phyloP scores from a whole-genome alignment of 2,113 vertebrate genomes.

The Cebidichthys violaceus region DNA sequence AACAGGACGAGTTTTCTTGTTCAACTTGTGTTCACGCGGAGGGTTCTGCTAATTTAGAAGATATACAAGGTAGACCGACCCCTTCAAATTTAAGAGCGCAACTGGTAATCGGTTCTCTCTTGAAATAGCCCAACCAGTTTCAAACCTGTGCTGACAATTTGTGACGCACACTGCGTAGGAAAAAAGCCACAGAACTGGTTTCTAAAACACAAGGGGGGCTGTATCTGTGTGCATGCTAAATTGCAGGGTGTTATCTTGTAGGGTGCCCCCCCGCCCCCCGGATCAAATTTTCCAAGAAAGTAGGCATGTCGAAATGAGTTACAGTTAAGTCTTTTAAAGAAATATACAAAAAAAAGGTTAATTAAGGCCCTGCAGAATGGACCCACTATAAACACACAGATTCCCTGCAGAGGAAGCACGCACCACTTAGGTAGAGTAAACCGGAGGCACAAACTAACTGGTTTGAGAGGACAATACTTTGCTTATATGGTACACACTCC shows the following conservation, averaged over 20 bases:
- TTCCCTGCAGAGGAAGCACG: slow-evolving; percentile 52
- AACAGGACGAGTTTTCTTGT: slow-evolving; percentile 36
- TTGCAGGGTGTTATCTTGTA: slow-evolving; percentile 55
- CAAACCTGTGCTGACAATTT: slow-evolving; percentile 56
- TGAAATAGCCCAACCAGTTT: slow-evolving; percentile 31
- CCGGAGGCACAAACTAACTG: slow-evolving; percentile 38
- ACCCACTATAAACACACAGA: slow-evolving; percentile 58
- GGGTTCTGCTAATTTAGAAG: slow-evolving; percentile 3
- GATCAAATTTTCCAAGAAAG: slow-evolving; percentile 55
- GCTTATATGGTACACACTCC: slow-evolving; percentile 38
- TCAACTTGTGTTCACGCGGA: background rate
- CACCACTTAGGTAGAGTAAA: slow-evolving; percentile 50
- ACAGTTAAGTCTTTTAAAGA: slow-evolving; percentile 42
- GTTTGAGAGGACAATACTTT: slow-evolving; percentile 47
- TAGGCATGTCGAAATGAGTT: slow-evolving; percentile 35
- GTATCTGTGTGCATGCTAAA: slow-evolving; percentile 65
- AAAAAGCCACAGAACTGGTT: slow-evolving; percentile 68
- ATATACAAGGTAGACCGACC: background rate
- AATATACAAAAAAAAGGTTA: slow-evolving; percentile 43
- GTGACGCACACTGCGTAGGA: slow-evolving; percentile 27
- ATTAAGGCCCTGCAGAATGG: slow-evolving; percentile 49
- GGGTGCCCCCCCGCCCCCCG: slow-evolving; percentile 23
- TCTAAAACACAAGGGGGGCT: slow-evolving; percentile 60
- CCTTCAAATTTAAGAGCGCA: slow-evolving; percentile 4
- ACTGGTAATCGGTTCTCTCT: slow-evolving; percentile 11